Evolutionary conservation across 2,113 vertebrate genomes (phyloP).

Genomic region (Potamarius usumacintae): DNA sequence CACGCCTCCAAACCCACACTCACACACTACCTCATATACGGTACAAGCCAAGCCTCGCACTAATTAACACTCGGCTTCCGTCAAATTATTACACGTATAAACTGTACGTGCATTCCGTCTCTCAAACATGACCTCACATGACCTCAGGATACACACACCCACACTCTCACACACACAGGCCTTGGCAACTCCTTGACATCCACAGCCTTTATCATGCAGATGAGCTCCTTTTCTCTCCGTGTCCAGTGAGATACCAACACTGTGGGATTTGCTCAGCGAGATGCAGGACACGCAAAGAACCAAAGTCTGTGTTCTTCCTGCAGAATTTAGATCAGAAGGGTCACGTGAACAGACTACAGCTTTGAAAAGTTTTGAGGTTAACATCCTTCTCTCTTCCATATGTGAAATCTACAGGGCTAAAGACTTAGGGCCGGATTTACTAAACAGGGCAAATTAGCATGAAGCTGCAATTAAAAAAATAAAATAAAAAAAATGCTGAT

Average conservation of each 20-base stretch:
- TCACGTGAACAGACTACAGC: background rate
- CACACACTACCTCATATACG: constrained; percentile 22
- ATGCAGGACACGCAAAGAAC: background rate
- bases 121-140: constrained; percentile 27
- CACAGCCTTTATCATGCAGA: constrained; percentile 61
- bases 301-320: background rate
- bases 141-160: constrained; percentile 25
- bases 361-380: background rate
- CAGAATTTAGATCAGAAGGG: constrained; percentile 23
- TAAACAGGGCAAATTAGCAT: too few relatives aligned
- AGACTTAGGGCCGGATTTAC: background rate
- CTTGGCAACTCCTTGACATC: constrained; percentile 59
- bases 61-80: constrained; percentile 13
- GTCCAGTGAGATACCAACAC: constrained; percentile 14
- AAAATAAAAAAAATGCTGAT: too few relatives aligned
- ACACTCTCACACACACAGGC: constrained; percentile 34
- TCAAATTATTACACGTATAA: constrained; percentile 9
- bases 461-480: too few relatives aligned
- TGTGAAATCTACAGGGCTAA: background rate
- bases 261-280: constrained; percentile 6
- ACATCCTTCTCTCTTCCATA: background rate
- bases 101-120: background rate
- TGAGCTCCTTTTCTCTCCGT: constrained; percentile 44
- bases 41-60: background rate
- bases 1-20: constrained; percentile 40